phyloP scores from a whole-genome alignment of 2,797 vertebrate species.

The Mionectes olivaceus region DNA sequence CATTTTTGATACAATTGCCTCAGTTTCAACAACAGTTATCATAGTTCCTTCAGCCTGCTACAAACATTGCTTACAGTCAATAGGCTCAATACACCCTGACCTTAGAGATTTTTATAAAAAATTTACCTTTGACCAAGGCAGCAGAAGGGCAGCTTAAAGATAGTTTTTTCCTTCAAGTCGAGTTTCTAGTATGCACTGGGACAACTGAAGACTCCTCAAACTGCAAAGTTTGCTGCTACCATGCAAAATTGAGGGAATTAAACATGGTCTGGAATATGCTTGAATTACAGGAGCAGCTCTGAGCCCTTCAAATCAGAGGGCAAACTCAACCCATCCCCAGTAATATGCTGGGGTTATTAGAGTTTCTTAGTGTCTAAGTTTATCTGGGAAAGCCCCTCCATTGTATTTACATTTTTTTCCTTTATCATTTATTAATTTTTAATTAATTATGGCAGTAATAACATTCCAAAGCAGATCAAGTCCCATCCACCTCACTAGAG shows the following conservation, averaged over 20 bases:
- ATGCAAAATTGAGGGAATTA: not conserved
- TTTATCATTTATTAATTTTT: not conserved
- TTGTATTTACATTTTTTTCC: not conserved
- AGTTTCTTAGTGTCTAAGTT: not conserved
- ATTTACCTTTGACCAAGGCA: not conserved
- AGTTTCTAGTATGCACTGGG: not conserved
- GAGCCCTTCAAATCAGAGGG: not conserved
- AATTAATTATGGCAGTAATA: not conserved
- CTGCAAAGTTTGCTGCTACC: not conserved
- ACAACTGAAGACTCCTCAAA: not conserved
- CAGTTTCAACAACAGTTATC: not conserved
- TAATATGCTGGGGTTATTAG: not conserved
- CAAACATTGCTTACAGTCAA: not conserved
- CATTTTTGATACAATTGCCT: not conserved
- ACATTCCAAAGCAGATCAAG: not conserved
- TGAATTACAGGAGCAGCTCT: not conserved
- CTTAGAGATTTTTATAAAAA: not conserved
- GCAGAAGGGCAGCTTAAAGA: not conserved
- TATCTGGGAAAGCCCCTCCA: not conserved
- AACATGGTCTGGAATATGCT: not conserved
- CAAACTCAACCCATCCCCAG: not conserved
- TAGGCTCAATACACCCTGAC: not conserved
- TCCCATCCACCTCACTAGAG: not conserved
- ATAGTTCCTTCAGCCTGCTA: not conserved
- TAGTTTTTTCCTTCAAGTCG: not conserved